phyloP scores from a whole-genome alignment of 2,888 invertebrate species.

The Oeneis ivallda region DNA sequence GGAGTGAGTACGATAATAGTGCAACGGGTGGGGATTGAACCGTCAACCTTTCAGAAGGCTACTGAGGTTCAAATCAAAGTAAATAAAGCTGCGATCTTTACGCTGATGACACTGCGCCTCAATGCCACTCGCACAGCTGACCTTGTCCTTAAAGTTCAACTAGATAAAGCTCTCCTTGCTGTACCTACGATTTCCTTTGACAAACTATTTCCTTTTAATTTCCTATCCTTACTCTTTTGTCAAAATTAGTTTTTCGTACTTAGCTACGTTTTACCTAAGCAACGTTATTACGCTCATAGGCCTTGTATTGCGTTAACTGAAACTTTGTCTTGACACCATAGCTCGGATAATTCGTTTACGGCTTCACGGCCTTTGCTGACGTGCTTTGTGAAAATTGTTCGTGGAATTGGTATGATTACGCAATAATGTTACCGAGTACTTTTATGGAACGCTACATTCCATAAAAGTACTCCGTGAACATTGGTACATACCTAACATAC shows the following conservation, averaged over 20 bases:
- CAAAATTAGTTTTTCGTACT: neutral
- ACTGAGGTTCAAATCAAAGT: no score
- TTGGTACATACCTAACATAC: no score
- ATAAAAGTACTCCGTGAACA: no score
- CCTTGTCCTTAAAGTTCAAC: no score
- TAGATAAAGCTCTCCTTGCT: no score
- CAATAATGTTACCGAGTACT: neutral
- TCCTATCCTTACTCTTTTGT: neutral
- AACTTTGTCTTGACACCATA: slow-evolving; percentile 25
- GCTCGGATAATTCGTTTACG: slow-evolving; percentile 21
- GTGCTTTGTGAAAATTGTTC: neutral
- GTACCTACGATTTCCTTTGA: neutral
- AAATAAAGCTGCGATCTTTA: no score
- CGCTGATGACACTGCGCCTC: no score
- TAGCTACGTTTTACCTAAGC: neutral
- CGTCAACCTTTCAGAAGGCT: no score
- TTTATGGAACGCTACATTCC: no score
- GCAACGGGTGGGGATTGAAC: no score
- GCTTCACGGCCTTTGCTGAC: neutral
- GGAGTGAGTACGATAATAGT: no score
- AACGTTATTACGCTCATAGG: slow-evolving; percentile 21
- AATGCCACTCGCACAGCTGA: no score
- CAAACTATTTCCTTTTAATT: neutral
- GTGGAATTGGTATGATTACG: neutral
- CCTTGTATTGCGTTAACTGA: slow-evolving; percentile 17